Evolutionary conservation across 2,888 invertebrate species (phyloP).

Genomic region (Caradrina kadenii): DNA sequence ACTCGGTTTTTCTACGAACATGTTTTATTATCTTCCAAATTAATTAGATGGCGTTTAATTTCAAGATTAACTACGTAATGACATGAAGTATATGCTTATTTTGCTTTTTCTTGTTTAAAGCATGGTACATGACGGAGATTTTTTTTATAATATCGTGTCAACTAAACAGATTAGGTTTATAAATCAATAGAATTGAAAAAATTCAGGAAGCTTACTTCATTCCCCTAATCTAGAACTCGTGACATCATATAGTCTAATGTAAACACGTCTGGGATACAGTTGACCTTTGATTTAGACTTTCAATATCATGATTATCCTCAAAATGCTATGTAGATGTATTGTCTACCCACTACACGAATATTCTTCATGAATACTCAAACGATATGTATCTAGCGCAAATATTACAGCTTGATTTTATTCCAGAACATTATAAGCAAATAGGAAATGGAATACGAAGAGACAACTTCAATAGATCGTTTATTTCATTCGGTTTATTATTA

Average conservation of each 20-base stretch:
- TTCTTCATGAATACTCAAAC: slow-evolving; percentile 41
- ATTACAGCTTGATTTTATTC: slow-evolving; percentile 48
- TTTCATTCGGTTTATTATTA: slow-evolving; percentile 53
- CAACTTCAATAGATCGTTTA: slow-evolving; percentile 56
- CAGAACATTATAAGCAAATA: slow-evolving; percentile 43
- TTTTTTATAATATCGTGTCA: neutral
- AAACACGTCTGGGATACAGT: slow-evolving; percentile 63
- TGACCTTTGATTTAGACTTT: slow-evolving; percentile 65
- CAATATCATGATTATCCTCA: slow-evolving; percentile 47
- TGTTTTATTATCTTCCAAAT: slow-evolving; percentile 63
- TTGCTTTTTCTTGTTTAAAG: slow-evolving; percentile 19
- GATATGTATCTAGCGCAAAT: slow-evolving; percentile 50
- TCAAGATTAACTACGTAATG: slow-evolving; percentile 54
- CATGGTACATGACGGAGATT: neutral
- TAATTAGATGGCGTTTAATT: slow-evolving; percentile 70
- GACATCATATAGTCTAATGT: slow-evolving; percentile 59
- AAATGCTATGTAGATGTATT: slow-evolving; percentile 51
- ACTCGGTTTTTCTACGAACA: slow-evolving; percentile 59
- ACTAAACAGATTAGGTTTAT: slow-evolving; percentile 22
- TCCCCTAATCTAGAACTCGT: slow-evolving; percentile 61
- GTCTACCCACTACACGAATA: slow-evolving; percentile 32
- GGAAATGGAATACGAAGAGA: slow-evolving; percentile 47
- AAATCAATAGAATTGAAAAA: slow-evolving; percentile 53
- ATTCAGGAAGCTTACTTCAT: slow-evolving; percentile 52
- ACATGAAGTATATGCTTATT: slow-evolving; percentile 20